phyloP scores from a whole-genome alignment of 2,113 vertebrate species.

The human region GRCh38 chr5:118315501-118316000 shows the following conservation, averaged over 20 bases:
- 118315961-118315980: constrained; percentile 31
- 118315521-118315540: constrained; percentile 71
- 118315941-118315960: neutral
- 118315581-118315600: constrained; percentile 49
- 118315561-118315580: constrained; percentile 68
- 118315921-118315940: neutral
- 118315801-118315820: neutral
- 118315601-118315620: constrained; percentile 45
- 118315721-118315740: neutral
- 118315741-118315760: neutral
- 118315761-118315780: neutral
- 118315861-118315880: constrained; percentile 15
- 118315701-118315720: accelerated
- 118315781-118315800: neutral
- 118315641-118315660: neutral
- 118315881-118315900: constrained; percentile 16
- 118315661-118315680: neutral
- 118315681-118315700: neutral
- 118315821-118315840: constrained; percentile 25
- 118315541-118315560: constrained; percentile 73
- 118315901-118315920: neutral
- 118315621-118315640: constrained; percentile 63
- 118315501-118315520: constrained; percentile 74
- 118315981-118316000: constrained; percentile 39
- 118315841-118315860: neutral